These are phyloP conservation scores for Zaprionus capensis DNA, from an alignment of 1,140 invertebrate genomes.

Conservation along the genomic window DNA sequence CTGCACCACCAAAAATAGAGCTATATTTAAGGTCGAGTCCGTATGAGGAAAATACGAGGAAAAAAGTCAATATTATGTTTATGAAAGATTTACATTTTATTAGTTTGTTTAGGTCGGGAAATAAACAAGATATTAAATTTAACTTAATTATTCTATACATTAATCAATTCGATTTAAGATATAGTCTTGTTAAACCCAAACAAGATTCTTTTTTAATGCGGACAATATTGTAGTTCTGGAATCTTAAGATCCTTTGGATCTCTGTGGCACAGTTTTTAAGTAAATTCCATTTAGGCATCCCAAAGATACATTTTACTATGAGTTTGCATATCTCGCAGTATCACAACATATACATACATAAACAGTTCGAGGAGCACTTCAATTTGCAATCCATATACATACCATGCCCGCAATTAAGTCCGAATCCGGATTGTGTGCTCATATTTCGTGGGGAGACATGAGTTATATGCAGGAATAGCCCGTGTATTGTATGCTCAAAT, in stretches of 20 bases:
- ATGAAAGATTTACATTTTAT: too few species aligned
- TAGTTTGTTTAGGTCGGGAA: too few species aligned
- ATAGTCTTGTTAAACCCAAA: too few species aligned
- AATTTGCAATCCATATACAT: neutral
- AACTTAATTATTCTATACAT: too few species aligned
- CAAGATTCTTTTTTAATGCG: neutral
- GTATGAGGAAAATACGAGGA: neutral
- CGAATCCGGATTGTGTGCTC: neutral
- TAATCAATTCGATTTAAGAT: too few species aligned
- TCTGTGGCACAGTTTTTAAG: neutral
- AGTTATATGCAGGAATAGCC: neutral
- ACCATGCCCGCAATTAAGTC: neutral
- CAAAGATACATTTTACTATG: too few species aligned
- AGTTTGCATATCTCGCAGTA: too few species aligned
- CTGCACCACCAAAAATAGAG: neutral
- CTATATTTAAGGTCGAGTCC: neutral
- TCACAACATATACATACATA: neutral
- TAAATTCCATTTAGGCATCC: too few species aligned
- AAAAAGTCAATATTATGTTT: neutral
- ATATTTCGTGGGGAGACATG: neutral
- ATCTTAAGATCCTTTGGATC: neutral
- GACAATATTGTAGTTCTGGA: neutral
- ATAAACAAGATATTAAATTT: too few species aligned
- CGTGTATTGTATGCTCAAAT: neutral
- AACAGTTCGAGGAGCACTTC: neutral